These are phyloP conservation scores for Craterocephalus amniculus DNA, from an alignment of 2,797 vertebrate genomes.

Conservation along the genomic window DNA sequence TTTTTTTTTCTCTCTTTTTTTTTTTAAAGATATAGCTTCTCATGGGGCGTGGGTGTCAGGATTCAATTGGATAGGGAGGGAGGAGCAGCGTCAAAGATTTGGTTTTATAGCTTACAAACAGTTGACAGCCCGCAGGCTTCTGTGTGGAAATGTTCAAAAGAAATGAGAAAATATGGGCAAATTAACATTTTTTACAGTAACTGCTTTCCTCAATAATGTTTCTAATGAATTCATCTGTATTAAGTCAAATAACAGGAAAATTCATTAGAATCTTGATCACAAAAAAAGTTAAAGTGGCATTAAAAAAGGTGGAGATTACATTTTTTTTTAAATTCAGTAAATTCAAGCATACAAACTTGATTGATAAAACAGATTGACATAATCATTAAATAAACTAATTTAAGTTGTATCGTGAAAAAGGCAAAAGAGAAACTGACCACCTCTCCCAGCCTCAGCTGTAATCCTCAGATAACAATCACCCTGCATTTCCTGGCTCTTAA, in stretches of 20 bases:
- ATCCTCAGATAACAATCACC: slow-evolving; percentile 27
- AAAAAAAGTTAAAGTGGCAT: background rate
- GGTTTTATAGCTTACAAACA: slow-evolving; percentile 29
- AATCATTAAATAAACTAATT: background rate
- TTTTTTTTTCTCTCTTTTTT: slow-evolving; percentile 54
- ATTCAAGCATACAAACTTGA: background rate
- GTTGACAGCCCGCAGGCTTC: slow-evolving; percentile 38
- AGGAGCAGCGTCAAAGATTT: slow-evolving; percentile 30
- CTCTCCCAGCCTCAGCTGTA: slow-evolving; percentile 1
- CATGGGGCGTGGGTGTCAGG: slow-evolving; percentile 22
- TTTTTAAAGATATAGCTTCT: slow-evolving; percentile 55
- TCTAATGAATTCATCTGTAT: slow-evolving; percentile 4
- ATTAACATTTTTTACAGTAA: slow-evolving; percentile 6
- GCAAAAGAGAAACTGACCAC: slow-evolving; percentile 12
- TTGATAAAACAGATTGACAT: background rate
- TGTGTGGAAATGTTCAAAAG: slow-evolving; percentile 28
- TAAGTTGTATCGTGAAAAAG: background rate
- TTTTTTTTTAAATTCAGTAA: too few species aligned
- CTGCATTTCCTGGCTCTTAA: slow-evolving; percentile 34
- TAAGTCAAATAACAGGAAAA: background rate
- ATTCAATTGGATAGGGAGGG: slow-evolving; percentile 26
- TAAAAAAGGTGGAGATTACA: background rate
- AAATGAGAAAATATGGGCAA: slow-evolving; percentile 13
- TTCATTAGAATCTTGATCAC: background rate
- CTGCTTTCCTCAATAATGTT: slow-evolving; percentile 15